Conservation (phyloP, 2,113 vertebrate species). For the Grallaria varia region DNA sequence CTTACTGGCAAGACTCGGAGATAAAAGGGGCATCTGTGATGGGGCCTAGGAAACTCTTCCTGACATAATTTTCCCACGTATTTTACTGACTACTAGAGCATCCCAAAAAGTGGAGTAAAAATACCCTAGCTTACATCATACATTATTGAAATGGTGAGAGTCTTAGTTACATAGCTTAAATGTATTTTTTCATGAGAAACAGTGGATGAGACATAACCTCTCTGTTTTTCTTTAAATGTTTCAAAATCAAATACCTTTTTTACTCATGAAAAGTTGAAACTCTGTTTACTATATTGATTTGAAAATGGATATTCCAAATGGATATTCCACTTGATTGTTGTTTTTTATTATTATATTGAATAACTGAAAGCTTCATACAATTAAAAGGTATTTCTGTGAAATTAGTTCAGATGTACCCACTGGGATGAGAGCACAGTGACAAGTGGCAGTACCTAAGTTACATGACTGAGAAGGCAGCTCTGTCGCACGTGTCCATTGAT, state of each 20-base stretch:
- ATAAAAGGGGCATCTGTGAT: slow-evolving; percentile 74
- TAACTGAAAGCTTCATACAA: not conserved
- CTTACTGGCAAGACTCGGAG: slow-evolving; percentile 71
- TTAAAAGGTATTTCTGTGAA: not conserved
- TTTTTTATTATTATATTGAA: not conserved
- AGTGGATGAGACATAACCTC: not conserved
- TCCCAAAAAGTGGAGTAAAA: not conserved
- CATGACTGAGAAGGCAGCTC: not conserved
- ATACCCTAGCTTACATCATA: not conserved
- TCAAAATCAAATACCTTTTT: not conserved
- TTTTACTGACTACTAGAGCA: slow-evolving; percentile 71
- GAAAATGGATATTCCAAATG: not conserved
- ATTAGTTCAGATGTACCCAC: not conserved
- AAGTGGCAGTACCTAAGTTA: not conserved
- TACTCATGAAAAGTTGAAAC: not conserved
- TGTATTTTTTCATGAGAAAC: slow-evolving; percentile 31
- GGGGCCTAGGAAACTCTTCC: slow-evolving; percentile 66
- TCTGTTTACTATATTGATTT: not conserved
- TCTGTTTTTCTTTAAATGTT: not conserved
- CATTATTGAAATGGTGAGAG: not conserved
- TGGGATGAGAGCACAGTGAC: not conserved
- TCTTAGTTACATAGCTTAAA: slow-evolving; percentile 38
- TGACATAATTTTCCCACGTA: slow-evolving; percentile 77
- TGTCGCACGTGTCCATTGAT: accelerated
- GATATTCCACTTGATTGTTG: not conserved